Evolutionary conservation across 2,888 invertebrate species (phyloP).

Genomic region (Melieria crassipennis): DNA sequence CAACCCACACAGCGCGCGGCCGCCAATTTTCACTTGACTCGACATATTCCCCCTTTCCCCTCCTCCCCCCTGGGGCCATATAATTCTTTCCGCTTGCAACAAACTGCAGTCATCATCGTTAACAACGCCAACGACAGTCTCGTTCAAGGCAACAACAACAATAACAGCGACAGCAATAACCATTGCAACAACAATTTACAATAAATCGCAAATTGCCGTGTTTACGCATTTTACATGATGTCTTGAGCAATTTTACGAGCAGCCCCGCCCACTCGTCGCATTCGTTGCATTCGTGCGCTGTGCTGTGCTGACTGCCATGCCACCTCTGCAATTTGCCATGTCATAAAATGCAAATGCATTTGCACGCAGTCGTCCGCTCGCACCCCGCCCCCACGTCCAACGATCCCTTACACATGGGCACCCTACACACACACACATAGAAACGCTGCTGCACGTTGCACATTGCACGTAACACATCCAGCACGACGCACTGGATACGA

Average conservation of each 20-base stretch:
- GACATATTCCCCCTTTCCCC: background rate
- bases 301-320: background rate
- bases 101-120: background rate
- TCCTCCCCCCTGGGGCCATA: background rate
- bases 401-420: background rate
- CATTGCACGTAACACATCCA: no score
- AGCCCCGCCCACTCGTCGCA: background rate
- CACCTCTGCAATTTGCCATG: slow-evolving; percentile 19
- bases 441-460: background rate
- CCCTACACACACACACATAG: background rate
- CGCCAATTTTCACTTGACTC: background rate
- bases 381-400: background rate
- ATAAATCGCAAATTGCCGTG: slow-evolving; percentile 43
- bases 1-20: background rate
- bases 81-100: slow-evolving; percentile 14
- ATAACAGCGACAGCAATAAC: slow-evolving; percentile 15
- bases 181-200: slow-evolving; percentile 29
- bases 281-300: background rate
- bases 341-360: slow-evolving; percentile 26
- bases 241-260: slow-evolving; percentile 30
- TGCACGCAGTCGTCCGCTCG: slow-evolving; percentile 11
- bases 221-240: slow-evolving; percentile 43
- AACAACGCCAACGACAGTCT: background rate
- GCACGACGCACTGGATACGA: background rate
- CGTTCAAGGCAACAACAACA: slow-evolving; percentile 2